A percentile compares a stretch with the other conserved stretches of the same genome.
Evolutionary conservation across 1,140 invertebrate genomes (phyloP).

Genomic region (Drosophila guanche): DNA sequence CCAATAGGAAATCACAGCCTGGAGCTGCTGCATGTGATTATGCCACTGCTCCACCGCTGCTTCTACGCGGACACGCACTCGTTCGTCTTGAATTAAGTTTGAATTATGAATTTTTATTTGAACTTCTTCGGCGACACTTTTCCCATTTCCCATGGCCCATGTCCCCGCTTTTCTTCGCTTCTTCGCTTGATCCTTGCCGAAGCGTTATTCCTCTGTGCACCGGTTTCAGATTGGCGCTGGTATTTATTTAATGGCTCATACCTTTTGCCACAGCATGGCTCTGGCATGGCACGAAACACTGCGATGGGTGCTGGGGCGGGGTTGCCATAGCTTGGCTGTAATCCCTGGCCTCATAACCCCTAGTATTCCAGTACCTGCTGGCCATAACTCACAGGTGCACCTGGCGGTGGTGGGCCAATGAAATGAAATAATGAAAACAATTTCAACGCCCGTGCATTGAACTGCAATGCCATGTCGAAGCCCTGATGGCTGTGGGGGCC

Average conservation of each 20-base stretch:
- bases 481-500: background rate
- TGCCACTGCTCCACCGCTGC: background rate
- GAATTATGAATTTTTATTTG: slow-evolving; percentile 69
- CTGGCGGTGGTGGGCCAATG: slow-evolving; percentile 60
- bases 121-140: slow-evolving; percentile 47
- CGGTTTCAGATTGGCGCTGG: slow-evolving; percentile 24
- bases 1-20: background rate
- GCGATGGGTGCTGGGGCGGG: background rate
- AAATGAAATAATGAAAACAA: slow-evolving; percentile 80
- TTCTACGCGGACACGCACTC: slow-evolving; percentile 9
- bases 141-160: slow-evolving; percentile 8
- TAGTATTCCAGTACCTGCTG: slow-evolving; percentile 16
- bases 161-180: background rate
- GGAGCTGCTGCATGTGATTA: background rate
- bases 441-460: slow-evolving; percentile 72
- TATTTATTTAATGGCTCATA: slow-evolving; percentile 72
- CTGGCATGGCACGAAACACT: too few relatives aligned
- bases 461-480: slow-evolving; percentile 55
- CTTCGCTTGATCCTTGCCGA: slow-evolving; percentile 12
- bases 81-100: slow-evolving; percentile 54
- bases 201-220: too few relatives aligned
- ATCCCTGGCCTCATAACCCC: slow-evolving; percentile 12
- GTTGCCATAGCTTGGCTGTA: slow-evolving; percentile 20
- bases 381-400: slow-evolving; percentile 74
- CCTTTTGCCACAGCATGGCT: slow-evolving; percentile 46